These are phyloP conservation scores for Tortricodes alternella DNA, from an alignment of 2,888 invertebrate species.

Conservation along the genomic window DNA sequence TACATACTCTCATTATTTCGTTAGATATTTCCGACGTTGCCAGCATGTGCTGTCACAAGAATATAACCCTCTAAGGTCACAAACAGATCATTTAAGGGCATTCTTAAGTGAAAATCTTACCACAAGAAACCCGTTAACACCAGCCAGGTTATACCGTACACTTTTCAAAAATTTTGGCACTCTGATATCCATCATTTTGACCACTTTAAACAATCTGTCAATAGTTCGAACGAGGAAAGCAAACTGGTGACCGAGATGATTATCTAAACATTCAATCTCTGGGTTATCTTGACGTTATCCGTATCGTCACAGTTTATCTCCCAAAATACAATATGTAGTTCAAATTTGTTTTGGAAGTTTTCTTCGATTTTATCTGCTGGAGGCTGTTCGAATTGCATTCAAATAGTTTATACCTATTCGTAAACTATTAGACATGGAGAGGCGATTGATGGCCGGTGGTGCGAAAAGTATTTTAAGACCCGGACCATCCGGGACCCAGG, in stretches of 20 bases:
- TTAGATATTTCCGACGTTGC: too few relatives aligned
- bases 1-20: too few relatives aligned
- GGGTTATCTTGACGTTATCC: slow-evolving; percentile 62
- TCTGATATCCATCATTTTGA: slow-evolving; percentile 67
- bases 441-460: too few relatives aligned
- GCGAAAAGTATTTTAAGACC: too few relatives aligned
- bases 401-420: background rate
- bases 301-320: slow-evolving; percentile 26
- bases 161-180: slow-evolving; percentile 73
- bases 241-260: slow-evolving; percentile 59
- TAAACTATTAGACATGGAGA: background rate
- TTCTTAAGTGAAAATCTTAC: slow-evolving; percentile 75
- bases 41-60: too few relatives aligned
- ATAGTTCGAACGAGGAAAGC: slow-evolving; percentile 42
- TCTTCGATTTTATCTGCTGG: background rate
- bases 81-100: background rate
- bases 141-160: slow-evolving; percentile 87
- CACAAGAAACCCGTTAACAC: slow-evolving; percentile 88
- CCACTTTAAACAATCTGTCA: slow-evolving; percentile 36
- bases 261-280: slow-evolving; percentile 60
- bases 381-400: background rate
- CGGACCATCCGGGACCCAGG: too few relatives aligned
- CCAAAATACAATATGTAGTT: slow-evolving; percentile 10
- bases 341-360: background rate
- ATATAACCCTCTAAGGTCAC: too few relatives aligned